phyloP scores from a whole-genome alignment of 2,888 invertebrate species.

The Leucophora obtusa region DNA sequence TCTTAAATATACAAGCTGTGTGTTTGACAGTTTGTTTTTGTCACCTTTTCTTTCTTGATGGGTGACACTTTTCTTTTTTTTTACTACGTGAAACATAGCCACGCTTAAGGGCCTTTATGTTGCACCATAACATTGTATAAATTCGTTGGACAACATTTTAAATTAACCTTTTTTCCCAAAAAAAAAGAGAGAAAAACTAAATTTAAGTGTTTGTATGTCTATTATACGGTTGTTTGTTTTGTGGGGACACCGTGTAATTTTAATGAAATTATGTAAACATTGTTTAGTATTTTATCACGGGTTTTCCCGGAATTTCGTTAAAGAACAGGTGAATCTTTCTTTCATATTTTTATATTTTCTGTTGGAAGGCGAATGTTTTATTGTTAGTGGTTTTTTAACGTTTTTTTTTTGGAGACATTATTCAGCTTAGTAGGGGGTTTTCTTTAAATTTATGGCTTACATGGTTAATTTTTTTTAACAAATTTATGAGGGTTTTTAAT shows the following conservation, averaged over 20 bases:
- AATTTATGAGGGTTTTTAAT: conserved; percentile 63
- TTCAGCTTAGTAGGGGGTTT: conserved; percentile 51
- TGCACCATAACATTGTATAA: neutral
- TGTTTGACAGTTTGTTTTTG: conserved; percentile 55
- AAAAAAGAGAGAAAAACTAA: neutral
- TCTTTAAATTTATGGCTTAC: conserved; percentile 31
- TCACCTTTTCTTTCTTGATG: conserved; percentile 57
- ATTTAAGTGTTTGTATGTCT: conserved; percentile 13
- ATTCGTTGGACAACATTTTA: conserved; percentile 30
- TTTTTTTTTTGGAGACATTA: conserved; percentile 48
- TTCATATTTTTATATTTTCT: conserved; percentile 2
- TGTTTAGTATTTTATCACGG: conserved; percentile 67
- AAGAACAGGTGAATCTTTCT: conserved; percentile 67
- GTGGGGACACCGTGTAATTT: conserved; percentile 67
- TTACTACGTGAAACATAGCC: conserved; percentile 18
- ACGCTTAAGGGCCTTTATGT: conserved; percentile 28
- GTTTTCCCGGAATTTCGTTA: conserved; percentile 73
- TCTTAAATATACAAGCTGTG: conserved; percentile 14
- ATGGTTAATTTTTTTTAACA: neutral
- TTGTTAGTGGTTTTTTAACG: conserved; percentile 35
- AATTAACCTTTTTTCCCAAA: conserved; percentile 28
- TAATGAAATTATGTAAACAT: conserved; percentile 70
- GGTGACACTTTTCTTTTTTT: conserved; percentile 54
- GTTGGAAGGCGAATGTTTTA: conserved; percentile 22
- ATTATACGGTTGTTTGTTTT: conserved; percentile 18